Conservation (phyloP, 2,797 vertebrate species). For the Hippopotamyrus pictus region DNA sequence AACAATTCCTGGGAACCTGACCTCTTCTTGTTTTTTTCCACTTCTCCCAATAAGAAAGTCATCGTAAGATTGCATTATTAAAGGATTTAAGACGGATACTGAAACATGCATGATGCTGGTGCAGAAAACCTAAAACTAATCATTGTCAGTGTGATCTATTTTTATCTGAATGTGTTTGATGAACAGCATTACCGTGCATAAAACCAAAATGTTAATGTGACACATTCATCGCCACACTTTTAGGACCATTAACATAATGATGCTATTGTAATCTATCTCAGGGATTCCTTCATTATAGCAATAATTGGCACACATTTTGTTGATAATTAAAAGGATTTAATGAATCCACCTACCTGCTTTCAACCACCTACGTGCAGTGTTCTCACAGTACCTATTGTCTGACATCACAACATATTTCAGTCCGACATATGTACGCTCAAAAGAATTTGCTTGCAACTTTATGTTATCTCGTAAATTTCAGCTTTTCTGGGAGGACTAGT, state of each 20-base stretch:
- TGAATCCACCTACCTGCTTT: background rate
- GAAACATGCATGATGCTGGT: slow-evolving; percentile 46
- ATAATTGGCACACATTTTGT: background rate
- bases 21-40: background rate
- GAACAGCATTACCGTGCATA: background rate
- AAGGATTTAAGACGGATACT: slow-evolving; percentile 39
- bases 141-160: slow-evolving; percentile 17
- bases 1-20: background rate
- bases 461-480: background rate
- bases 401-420: background rate
- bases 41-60: slow-evolving; percentile 13
- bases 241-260: background rate
- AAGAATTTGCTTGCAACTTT: background rate
- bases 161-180: background rate
- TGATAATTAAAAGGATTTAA: background rate
- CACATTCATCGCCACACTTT: background rate
- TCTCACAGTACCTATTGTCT: background rate
- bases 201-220: background rate
- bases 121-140: slow-evolving; percentile 44
- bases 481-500: background rate
- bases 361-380: background rate
- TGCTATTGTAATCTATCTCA: slow-evolving; percentile 9
- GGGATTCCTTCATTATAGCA: background rate
- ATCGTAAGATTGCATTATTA: slow-evolving; percentile 47
- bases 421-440: background rate